Conservation (phyloP, 2,797 vertebrate species). For the Hafferia zeledoni region DNA sequence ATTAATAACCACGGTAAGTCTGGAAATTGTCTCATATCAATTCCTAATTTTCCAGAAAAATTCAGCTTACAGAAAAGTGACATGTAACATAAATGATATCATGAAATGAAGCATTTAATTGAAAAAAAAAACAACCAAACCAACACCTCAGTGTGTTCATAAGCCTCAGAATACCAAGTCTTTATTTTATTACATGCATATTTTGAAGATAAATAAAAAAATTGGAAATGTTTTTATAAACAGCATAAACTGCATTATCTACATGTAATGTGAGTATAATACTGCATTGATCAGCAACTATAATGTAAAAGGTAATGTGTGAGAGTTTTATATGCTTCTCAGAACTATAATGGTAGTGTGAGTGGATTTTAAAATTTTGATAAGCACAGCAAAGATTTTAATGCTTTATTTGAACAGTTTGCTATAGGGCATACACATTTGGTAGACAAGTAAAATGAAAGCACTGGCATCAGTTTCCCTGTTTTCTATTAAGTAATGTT, state of each 20-base stretch:
- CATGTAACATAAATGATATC: background rate
- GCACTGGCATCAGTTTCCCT: constrained; percentile 74
- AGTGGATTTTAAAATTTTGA: constrained; percentile 82
- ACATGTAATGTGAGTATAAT: constrained; percentile 15
- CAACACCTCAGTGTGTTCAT: background rate
- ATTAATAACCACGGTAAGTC: background rate
- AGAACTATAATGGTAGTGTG: constrained; percentile 75
- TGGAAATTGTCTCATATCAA: background rate
- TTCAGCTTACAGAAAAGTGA: background rate
- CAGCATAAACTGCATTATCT: constrained; percentile 53
- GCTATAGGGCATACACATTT: constrained; percentile 83
- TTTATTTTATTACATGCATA: background rate
- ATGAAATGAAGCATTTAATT: background rate
- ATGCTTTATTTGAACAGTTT: constrained; percentile 82
- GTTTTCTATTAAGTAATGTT: constrained; percentile 84
- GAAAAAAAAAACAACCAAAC: background rate
- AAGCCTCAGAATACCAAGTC: background rate
- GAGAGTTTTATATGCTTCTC: constrained; percentile 72
- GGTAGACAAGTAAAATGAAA: constrained; percentile 80
- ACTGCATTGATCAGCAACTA: constrained; percentile 70
- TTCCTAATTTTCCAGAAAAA: background rate
- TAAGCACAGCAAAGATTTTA: constrained; percentile 81
- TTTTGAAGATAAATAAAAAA: background rate
- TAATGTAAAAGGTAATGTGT: constrained; percentile 71
- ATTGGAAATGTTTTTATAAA: constrained; percentile 2